phyloP scores from a whole-genome alignment of 2,888 invertebrate species.

The Drosophila cyrtoloma region DNA sequence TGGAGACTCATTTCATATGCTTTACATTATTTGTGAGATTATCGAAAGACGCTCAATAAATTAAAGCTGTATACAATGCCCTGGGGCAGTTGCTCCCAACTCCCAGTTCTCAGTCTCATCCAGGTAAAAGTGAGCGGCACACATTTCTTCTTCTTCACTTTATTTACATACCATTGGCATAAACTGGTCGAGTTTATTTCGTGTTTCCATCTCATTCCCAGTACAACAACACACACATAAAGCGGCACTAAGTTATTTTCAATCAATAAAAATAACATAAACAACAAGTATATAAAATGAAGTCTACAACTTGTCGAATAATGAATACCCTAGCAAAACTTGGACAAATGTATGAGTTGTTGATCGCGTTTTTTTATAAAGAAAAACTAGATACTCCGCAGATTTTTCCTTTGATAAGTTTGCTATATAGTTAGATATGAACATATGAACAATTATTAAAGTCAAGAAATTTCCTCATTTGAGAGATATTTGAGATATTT shows the following conservation, averaged over 20 bases:
- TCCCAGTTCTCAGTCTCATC: background rate
- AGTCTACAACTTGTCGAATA: background rate
- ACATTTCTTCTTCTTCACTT: constrained; percentile 49
- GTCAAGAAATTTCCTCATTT: background rate
- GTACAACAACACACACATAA: constrained; percentile 53
- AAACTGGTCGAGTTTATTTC: constrained; percentile 71
- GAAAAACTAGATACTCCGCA: too few species aligned
- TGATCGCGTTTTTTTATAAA: background rate
- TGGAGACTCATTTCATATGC: constrained; percentile 41
- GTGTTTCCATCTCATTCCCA: constrained; percentile 26
- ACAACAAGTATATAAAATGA: constrained; percentile 52
- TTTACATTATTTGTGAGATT: constrained; percentile 49
- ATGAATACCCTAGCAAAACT: constrained; percentile 7
- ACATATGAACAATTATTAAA: background rate
- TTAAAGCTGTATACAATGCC: constrained; percentile 42
- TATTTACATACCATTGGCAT: constrained; percentile 74
- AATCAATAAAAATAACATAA: constrained; percentile 80
- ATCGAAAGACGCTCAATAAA: constrained; percentile 60
- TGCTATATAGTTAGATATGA: background rate
- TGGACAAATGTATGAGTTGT: background rate
- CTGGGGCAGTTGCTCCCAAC: constrained; percentile 16
- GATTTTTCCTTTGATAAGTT: background rate
- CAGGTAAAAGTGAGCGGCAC: constrained; percentile 24
- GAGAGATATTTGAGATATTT: background rate
- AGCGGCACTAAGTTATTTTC: constrained; percentile 78